A percentile compares a stretch with the other conserved stretches of the same genome.
Evolutionary conservation across 2,888 invertebrate genomes (phyloP).

Genomic region (Tethea ocularis): DNA sequence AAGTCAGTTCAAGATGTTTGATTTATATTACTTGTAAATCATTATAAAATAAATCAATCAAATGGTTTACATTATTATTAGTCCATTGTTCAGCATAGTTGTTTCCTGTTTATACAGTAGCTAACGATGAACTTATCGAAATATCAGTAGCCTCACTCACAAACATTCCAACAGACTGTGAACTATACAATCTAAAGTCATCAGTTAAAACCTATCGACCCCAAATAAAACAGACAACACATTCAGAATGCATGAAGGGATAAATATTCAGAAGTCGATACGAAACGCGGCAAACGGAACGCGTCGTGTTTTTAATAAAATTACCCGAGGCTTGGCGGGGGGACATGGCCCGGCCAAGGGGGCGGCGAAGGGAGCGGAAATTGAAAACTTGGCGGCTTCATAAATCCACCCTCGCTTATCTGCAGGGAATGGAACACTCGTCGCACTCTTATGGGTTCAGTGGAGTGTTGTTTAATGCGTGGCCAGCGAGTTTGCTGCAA

Average conservation of each 20-base stretch:
- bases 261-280: constrained; percentile 67
- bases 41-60: too few relatives aligned
- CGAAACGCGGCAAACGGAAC: constrained; percentile 24
- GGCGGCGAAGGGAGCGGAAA: constrained; percentile 57
- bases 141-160: background rate
- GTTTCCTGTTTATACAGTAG: too few relatives aligned
- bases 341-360: constrained; percentile 22
- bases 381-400: constrained; percentile 74
- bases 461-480: constrained; percentile 57
- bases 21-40: too few relatives aligned
- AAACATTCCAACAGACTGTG: background rate
- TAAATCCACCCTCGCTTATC: constrained; percentile 66
- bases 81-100: too few relatives aligned
- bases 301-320: constrained; percentile 78
- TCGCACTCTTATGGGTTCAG: constrained; percentile 61
- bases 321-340: constrained; percentile 53
- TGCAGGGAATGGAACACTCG: constrained; percentile 34
- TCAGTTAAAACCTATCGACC: constrained; percentile 24
- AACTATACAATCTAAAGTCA: constrained; percentile 17
- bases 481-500: constrained; percentile 34
- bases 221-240: constrained; percentile 45
- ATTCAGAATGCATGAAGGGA: constrained; percentile 61
- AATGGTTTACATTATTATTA: too few relatives aligned
- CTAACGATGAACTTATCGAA: background rate
- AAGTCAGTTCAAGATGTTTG: too few relatives aligned